A percentile compares a stretch with the other conserved stretches of the same genome.
These are phyloP conservation scores for Aphis craccivora DNA, from an alignment of 1,140 invertebrate genomes.

Conservation along the genomic window DNA sequence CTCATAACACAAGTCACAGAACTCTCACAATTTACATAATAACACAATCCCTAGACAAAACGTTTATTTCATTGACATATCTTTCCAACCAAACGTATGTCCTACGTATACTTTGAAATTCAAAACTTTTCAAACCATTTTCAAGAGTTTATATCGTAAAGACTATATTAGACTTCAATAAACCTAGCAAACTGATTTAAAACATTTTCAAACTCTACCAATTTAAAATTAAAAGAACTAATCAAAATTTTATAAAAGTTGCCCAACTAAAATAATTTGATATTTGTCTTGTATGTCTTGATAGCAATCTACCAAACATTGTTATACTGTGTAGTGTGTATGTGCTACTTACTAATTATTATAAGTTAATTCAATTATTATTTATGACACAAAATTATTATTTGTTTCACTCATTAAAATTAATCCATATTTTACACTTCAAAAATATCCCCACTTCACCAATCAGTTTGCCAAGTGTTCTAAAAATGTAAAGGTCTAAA, in stretches of 20 bases:
- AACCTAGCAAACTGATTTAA: background rate
- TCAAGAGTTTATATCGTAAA: background rate
- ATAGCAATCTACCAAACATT: background rate
- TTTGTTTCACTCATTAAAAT: background rate
- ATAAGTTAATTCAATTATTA: background rate
- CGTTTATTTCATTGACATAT: background rate
- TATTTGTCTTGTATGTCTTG: background rate
- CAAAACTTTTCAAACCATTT: constrained; percentile 1
- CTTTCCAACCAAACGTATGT: background rate
- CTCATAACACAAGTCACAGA: background rate
- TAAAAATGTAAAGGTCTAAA: background rate
- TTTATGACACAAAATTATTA: background rate
- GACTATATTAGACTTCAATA: background rate
- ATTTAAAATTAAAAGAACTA: background rate
- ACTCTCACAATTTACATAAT: constrained; percentile 27
- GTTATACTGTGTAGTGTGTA: background rate
- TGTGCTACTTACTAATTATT: background rate
- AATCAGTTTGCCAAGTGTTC: background rate
- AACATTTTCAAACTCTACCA: background rate
- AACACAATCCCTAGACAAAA: background rate
- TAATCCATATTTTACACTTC: background rate
- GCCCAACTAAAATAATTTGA: background rate
- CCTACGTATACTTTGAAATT: background rate
- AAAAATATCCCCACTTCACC: background rate
- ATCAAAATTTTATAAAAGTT: background rate